Conservation (phyloP, 1,140 invertebrate species). For the Aphidius gifuensis region DNA sequence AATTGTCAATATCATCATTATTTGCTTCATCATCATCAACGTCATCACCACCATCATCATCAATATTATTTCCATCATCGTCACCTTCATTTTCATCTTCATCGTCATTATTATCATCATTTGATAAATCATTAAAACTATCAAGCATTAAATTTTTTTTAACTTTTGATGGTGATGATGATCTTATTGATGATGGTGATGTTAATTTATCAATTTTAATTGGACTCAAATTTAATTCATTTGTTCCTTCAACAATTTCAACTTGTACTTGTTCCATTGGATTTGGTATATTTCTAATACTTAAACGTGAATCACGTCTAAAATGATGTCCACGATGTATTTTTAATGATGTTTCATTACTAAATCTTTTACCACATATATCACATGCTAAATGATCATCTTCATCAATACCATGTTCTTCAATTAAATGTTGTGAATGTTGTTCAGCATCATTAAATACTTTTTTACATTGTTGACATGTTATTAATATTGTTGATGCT, state of each 20-base stretch:
- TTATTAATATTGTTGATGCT: background rate
- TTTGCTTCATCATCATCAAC: too few relatives aligned
- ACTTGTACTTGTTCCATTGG: conserved; percentile 18
- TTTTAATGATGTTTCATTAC: conserved; percentile 52
- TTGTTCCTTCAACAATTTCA: conserved; percentile 13
- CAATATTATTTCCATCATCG: too few relatives aligned
- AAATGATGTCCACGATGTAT: conserved; percentile 64
- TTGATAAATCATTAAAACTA: conserved; percentile 15
- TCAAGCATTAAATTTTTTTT: conserved; percentile 43
- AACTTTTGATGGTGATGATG: conserved; percentile 41
- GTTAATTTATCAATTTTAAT: background rate
- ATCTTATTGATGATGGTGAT: background rate
- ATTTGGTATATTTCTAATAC: conserved; percentile 21
- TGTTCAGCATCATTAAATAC: conserved; percentile 42
- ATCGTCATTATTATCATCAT: background rate
- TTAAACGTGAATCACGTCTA: conserved; percentile 49
- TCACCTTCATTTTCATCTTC: background rate
- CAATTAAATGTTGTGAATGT: conserved; percentile 39
- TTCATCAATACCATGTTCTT: conserved; percentile 33
- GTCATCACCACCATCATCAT: too few relatives aligned
- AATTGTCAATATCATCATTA: too few relatives aligned
- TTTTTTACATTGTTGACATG: conserved; percentile 42
- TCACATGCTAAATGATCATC: conserved; percentile 53
- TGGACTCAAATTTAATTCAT: conserved; percentile 24
- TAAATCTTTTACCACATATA: conserved; percentile 61